Evolutionary conservation across 2,888 invertebrate genomes (phyloP), one percentile per base, ranked within the genome.

Genomic region (Peribatodes rhomboidaria): DNA sequence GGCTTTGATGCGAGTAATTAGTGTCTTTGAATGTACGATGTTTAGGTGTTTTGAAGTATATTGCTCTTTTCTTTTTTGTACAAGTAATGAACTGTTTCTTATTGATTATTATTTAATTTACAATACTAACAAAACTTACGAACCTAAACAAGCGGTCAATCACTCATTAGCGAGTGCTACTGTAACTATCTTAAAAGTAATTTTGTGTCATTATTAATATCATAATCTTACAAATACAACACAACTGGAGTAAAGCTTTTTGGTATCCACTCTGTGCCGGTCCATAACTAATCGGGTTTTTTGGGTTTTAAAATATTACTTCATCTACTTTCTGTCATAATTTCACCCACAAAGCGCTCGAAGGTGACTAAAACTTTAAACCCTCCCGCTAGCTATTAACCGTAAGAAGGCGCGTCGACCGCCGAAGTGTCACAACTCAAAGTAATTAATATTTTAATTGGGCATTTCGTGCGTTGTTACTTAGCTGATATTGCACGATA

Each of bases 381-480:
- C 64, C 63, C 61, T 46, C 61, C 72, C 74, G 78, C 82, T 79
- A 72, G 79, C 84, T 83, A 82, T 81, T 80, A 79, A 78, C 78
- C 72, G 78, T 80, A 81, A 81, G 82, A 80, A 80, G 76, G 80
- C 71, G 78, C 79, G 72, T 75, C 79, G 80, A 81, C 84, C 86
- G 83, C 80, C 81, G 75, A 85, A 87, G 85, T 87, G 87, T 87
- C 88, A 85, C 87, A 88, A 87, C 88, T 88, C 86, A 86, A 83
- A 86, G 91, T 90, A 93, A 92, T 93, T 93, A 93, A 91, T 91
- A 92, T 92, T 92, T 93, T 92, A 92, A 93, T 92, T 92, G 91
- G 90, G 89, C 89, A 89, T 90, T 91, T 89, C 84, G 85, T 86
- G 89, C 90, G 89, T 87, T 89, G 89, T 88, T 88, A 89, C 88